A percentile compares a stretch with the other conserved stretches of the same genome.
phyloP scores from a whole-genome alignment of 53 echinoderm and acorn worm genomes.

The Patiria pectinifera region DNA sequence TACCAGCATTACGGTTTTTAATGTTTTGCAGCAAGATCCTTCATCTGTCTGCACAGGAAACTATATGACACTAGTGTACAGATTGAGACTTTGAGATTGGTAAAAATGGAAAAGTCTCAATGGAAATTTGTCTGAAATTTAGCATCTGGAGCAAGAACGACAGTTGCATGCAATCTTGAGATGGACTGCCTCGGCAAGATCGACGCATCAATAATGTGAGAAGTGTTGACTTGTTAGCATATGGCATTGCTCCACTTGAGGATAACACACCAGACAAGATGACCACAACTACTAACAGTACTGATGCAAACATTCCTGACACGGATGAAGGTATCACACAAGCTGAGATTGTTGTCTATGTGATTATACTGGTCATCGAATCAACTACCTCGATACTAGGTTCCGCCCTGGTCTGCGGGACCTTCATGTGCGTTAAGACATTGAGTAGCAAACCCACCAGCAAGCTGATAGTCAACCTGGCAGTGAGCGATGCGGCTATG shows the following conservation, averaged over 20 bases:
- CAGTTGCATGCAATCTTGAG: no score
- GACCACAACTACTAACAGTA: not conserved
- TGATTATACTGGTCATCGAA: constrained; percentile 18
- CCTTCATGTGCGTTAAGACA: constrained; percentile 22
- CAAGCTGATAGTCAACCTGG: constrained; percentile 49
- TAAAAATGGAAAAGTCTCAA: no score
- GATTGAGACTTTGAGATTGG: no score
- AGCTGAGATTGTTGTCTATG: constrained; percentile 28
- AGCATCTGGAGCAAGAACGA: no score
- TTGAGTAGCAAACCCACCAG: constrained; percentile 36
- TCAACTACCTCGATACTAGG: constrained; percentile 38
- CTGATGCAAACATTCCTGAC: not conserved
- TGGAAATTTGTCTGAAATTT: no score
- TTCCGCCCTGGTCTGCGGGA: constrained; percentile 19
- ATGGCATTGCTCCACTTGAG: not conserved
- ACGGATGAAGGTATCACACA: not conserved
- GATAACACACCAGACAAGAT: not conserved
- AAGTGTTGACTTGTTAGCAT: not conserved
- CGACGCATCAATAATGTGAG: no score
- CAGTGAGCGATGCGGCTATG: constrained; percentile 54
- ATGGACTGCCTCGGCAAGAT: no score
- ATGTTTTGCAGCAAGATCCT: not conserved
- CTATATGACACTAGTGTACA: not conserved
- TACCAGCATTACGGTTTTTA: not conserved
- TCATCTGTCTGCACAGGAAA: not conserved